Evolutionary conservation across 2,113 vertebrate species (phyloP).

Genomic region (Callionymus lyra): DNA sequence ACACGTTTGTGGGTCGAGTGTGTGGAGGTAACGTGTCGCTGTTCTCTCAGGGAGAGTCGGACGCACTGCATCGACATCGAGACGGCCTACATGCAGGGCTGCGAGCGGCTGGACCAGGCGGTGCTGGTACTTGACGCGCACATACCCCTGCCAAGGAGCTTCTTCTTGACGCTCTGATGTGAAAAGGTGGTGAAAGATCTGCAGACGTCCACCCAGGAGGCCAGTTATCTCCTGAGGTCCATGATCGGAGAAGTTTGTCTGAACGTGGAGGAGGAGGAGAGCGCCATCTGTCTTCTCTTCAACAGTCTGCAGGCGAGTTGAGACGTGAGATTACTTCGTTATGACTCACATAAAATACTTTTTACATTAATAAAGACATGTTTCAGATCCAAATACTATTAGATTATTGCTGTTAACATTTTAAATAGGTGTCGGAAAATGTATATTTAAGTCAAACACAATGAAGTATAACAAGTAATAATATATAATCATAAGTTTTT

Average conservation of each 20-base stretch:
- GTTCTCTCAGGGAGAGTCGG: slow-evolving; percentile 74
- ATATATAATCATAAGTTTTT: too few relatives aligned
- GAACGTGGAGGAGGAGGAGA: slow-evolving; percentile 83
- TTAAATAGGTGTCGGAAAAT: too few relatives aligned
- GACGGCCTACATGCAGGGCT: slow-evolving; percentile 84
- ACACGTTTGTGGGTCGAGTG: neutral
- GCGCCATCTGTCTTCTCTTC: slow-evolving; percentile 80
- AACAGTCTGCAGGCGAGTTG: slow-evolving; percentile 81
- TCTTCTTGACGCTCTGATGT: neutral
- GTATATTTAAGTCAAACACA: too few relatives aligned
- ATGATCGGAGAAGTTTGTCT: slow-evolving; percentile 85
- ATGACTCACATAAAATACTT: too few relatives aligned
- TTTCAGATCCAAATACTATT: too few relatives aligned
- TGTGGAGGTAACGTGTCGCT: neutral
- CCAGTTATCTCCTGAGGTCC: slow-evolving; percentile 80
- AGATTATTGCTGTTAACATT: too few relatives aligned
- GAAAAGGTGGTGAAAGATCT: slow-evolving; percentile 85
- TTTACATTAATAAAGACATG: too few relatives aligned
- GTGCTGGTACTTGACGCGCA: too few relatives aligned
- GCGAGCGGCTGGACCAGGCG: slow-evolving; percentile 86
- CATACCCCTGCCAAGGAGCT: neutral
- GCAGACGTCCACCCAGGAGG: slow-evolving; percentile 80
- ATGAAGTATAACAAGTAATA: too few relatives aligned
- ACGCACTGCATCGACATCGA: slow-evolving; percentile 92
- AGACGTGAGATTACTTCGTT: too few relatives aligned